Percentiles rank a stretch among this genome's conserved stretches.
Conservation (phyloP, 64 coral and sea anemone species). For the Hydrozoanthus tunicans region DNA sequence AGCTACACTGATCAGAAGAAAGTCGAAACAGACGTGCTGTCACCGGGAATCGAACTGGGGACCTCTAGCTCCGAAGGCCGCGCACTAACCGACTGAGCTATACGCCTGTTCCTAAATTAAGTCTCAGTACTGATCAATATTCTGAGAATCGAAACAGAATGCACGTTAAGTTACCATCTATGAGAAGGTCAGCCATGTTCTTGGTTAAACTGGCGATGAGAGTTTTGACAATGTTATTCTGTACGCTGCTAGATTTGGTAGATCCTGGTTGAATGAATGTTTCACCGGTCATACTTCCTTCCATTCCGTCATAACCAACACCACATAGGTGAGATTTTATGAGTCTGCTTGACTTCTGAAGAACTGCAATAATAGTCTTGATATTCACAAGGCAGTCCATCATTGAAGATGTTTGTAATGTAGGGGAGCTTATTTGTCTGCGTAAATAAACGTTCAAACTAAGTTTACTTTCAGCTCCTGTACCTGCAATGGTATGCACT, state of each 20-base stretch:
- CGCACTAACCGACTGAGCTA: no score
- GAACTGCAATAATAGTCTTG: constrained; percentile 69
- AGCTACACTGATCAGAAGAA: no score
- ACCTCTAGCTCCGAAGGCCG: no score
- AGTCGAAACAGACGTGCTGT: no score
- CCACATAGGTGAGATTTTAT: neutral
- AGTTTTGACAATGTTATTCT: neutral
- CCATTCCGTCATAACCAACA: neutral
- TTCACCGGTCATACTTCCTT: neutral
- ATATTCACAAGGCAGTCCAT: constrained; percentile 78
- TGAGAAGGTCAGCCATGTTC: constrained; percentile 27
- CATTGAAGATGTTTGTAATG: constrained; percentile 75
- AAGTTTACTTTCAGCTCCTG: neutral
- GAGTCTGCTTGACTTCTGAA: constrained; percentile 61
- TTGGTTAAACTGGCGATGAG: neutral
- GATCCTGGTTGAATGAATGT: neutral
- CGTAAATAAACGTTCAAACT: neutral
- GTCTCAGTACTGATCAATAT: neutral
- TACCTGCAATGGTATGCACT: neutral
- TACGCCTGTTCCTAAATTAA: no score
- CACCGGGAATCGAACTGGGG: no score
- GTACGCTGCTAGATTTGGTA: neutral
- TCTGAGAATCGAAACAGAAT: neutral
- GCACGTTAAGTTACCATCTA: neutral
- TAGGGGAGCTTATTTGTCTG: constrained; percentile 33